A percentile compares a stretch with the other conserved stretches of the same genome.
Conservation (phyloP, 2,113 vertebrate species). For the Lichenostomus cassidix region DNA sequence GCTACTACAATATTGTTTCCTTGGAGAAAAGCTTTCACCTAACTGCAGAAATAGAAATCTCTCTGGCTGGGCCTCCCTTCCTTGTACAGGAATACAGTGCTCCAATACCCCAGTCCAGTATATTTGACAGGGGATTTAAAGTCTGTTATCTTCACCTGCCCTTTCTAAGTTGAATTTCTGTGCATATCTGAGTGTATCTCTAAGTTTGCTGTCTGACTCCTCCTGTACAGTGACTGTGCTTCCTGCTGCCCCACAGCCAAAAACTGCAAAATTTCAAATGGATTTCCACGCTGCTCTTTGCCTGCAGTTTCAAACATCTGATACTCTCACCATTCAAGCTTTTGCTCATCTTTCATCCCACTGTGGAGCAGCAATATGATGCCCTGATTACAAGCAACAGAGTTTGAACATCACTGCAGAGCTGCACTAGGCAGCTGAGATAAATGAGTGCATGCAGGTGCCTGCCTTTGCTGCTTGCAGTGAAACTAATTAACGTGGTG, state of each 20-base stretch:
- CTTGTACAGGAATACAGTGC: rapidly evolving
- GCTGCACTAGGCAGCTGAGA: neutral
- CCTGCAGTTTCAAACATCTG: neutral
- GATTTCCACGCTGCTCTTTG: neutral
- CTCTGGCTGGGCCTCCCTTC: neutral
- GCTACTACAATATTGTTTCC: neutral
- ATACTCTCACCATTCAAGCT: neutral
- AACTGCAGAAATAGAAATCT: neutral
- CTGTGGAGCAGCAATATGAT: rapidly evolving
- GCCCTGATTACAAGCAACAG: neutral
- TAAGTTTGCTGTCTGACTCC: neutral
- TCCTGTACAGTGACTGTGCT: rapidly evolving
- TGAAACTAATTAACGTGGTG: neutral
- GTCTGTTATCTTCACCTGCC: neutral
- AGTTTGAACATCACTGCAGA: rapidly evolving
- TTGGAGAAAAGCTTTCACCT: neutral
- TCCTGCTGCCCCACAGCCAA: neutral
- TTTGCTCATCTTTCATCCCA: neutral
- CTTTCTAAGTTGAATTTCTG: neutral
- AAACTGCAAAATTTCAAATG: neutral
- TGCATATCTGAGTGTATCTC: neutral
- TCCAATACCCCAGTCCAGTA: neutral
- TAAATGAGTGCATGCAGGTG: rapidly evolving
- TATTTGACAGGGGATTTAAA: neutral
- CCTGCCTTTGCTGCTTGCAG: neutral